Base-by-base conservation (phyloP, 2,888 invertebrate genomes). In the Eucriotettix oculatus region DNA sequence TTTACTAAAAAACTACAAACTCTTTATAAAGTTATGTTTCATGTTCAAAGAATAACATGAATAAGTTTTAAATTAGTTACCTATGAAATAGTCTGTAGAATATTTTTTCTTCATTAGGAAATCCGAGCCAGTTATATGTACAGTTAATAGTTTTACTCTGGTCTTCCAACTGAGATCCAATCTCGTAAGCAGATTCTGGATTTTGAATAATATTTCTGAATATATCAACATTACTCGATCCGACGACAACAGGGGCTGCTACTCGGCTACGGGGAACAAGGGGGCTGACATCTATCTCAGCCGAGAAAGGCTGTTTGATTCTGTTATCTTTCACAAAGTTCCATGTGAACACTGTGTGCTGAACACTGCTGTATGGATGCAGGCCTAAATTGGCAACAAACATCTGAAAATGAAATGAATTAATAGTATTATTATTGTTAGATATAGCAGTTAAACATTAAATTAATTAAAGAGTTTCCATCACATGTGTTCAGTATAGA, bases 101-200 rank as follows among this genome's bases (percentile, higher is more conserved):
- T 41, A 92, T 85, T 68, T 81, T 81, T 65, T 84, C 82, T 62
- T 80, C 79, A 70, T 89, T 88, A 0, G 80, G 78, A 64, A 77
- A 83, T 9, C 96, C 94, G 67, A 98, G 81, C 90, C 94, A 98
- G 71, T 99, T 99, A 70, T 82, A 90, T 0, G 92, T 88, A 66
- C 94, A 96, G 71, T 96, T 91, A n/a, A 99, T 86, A 16, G 83
- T 77, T 76, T 90, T 87, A 68, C 95, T 94, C 71, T 96, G 97
- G 71, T 97, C 95, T 69, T 88, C 86, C 16, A 97, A 78, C 69
- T 98, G 97, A 0, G 96, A 95, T 0, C 95, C 95, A 56, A 99
- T 86, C 76, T 99, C 98, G 71, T 94, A 96, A 59, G 83, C 82
- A 0, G 97, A 94, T 64, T 86, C 85, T 1, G 86, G 86, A 74